phyloP scores from a whole-genome alignment of 2,797 vertebrate species.

The Simalia tracyae region DNA sequence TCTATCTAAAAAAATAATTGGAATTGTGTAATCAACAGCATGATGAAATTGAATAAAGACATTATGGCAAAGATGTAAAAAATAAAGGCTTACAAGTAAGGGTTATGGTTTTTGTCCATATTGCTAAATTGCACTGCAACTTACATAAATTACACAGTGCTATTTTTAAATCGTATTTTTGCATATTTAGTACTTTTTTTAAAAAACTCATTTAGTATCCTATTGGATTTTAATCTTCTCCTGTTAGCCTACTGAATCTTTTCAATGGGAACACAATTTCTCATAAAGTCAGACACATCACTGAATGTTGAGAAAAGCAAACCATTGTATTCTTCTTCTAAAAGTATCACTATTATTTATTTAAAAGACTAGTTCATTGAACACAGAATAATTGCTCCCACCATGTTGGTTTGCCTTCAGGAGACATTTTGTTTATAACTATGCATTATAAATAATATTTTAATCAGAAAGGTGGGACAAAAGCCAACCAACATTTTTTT shows the following conservation, averaged over 20 bases:
- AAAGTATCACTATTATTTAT: not conserved
- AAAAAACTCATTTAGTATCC: not conserved
- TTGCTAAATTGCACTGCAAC: slow-evolving; percentile 7
- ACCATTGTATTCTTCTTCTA: not conserved
- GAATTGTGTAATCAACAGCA: slow-evolving; percentile 33
- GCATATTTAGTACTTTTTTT: not conserved
- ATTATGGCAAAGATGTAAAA: slow-evolving; percentile 28
- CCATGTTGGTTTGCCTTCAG: not conserved
- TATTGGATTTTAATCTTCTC: not conserved
- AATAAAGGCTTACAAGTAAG: slow-evolving; percentile 33
- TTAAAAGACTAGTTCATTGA: not conserved
- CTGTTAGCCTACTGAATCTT: not conserved
- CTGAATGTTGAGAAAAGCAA: slow-evolving; percentile 20
- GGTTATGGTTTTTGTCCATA: not conserved
- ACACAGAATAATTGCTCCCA: not conserved
- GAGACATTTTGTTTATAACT: not conserved
- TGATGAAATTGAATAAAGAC: slow-evolving; percentile 34
- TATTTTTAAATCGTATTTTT: slow-evolving; percentile 1
- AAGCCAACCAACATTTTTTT: not conserved
- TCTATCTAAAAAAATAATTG: slow-evolving; percentile 60
- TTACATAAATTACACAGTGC: slow-evolving; percentile 8
- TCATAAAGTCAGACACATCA: slow-evolving; percentile 1
- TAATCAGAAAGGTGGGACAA: not conserved
- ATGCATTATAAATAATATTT: not conserved
- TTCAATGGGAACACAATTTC: not conserved